phyloP scores from a whole-genome alignment of 2,888 invertebrate genomes.

The Drosophila bunnanda region DNA sequence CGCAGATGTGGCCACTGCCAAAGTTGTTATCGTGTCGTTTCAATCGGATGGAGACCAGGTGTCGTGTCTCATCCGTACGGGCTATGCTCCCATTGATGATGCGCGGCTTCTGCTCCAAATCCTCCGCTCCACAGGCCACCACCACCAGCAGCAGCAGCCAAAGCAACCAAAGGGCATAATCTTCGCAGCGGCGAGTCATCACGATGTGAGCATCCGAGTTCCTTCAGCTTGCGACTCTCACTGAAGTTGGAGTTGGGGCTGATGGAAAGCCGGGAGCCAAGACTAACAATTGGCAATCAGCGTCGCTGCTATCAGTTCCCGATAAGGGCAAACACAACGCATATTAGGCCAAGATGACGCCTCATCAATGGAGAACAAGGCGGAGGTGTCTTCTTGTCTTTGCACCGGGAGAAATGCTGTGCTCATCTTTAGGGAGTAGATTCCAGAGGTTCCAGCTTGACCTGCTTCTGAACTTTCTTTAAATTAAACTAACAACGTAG shows the following conservation, averaged over 20 bases:
- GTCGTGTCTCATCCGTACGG: slow-evolving; percentile 60
- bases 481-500: neutral
- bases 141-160: slow-evolving; percentile 24
- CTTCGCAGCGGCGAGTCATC: neutral
- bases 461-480: neutral
- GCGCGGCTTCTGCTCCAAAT: slow-evolving; percentile 52
- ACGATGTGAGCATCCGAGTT: slow-evolving; percentile 34
- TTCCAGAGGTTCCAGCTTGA: neutral
- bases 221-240: slow-evolving; percentile 39
- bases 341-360: slow-evolving; percentile 40
- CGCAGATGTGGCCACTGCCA: slow-evolving; percentile 82
- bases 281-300: slow-evolving; percentile 66
- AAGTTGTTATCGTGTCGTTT: slow-evolving; percentile 71
- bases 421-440: neutral
- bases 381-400: neutral
- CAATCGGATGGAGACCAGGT: slow-evolving; percentile 82
- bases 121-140: neutral
- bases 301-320: slow-evolving; percentile 52
- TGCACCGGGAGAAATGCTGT: neutral
- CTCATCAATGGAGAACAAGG: slow-evolving; percentile 13
- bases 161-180: neutral
- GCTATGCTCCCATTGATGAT: slow-evolving; percentile 81
- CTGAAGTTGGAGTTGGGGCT: slow-evolving; percentile 30
- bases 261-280: slow-evolving; percentile 1
- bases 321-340: slow-evolving; percentile 55